Evolutionary conservation across 2,888 invertebrate species (phyloP).

Genomic region (Choristoneura rosaceana): DNA sequence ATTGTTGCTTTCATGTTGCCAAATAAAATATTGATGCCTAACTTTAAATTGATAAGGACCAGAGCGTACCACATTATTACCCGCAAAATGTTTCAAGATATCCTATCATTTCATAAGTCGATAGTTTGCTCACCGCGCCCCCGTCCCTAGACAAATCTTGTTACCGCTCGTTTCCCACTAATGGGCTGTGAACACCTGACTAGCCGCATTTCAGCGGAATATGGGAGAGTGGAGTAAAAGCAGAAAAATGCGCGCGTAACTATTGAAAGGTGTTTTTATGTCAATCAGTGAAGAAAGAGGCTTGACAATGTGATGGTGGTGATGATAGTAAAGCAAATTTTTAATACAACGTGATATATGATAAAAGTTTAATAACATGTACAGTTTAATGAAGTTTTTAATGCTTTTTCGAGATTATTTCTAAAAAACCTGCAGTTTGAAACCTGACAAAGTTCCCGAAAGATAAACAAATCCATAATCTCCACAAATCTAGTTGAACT

Average conservation of each 20-base stretch:
- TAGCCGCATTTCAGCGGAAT: background rate
- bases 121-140: slow-evolving; percentile 5
- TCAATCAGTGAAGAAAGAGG: background rate
- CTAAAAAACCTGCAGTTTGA: no score
- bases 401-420: no score
- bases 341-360: no score
- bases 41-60: no score
- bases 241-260: background rate
- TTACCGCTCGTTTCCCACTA: slow-evolving; percentile 26
- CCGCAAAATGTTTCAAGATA: background rate
- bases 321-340: no score
- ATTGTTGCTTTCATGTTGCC: background rate
- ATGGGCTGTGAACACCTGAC: slow-evolving; percentile 27
- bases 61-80: background rate
- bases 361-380: no score
- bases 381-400: no score
- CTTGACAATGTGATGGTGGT: background rate
- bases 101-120: slow-evolving; percentile 7
- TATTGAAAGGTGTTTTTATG: background rate
- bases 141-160: slow-evolving; percentile 16
- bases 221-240: background rate
- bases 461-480: background rate
- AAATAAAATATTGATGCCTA: no score
- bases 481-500: no score
- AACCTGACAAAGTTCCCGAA: background rate